These are phyloP conservation scores for Aythya fuligula DNA, from an alignment of 2,797 vertebrate species.

Conservation along the genomic window DNA sequence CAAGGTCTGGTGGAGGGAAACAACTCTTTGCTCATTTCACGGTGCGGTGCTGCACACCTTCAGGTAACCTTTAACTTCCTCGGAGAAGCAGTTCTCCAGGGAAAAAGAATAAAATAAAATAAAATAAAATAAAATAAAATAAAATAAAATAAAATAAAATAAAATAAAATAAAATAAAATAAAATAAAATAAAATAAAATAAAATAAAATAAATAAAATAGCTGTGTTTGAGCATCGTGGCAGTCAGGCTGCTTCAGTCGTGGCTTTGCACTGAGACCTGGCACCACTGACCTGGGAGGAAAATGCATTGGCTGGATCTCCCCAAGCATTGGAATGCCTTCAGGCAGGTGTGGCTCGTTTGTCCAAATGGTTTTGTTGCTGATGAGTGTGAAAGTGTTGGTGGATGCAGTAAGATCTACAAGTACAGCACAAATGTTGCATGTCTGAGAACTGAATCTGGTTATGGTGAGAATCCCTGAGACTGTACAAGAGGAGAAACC, in stretches of 20 bases:
- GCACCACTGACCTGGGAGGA: neutral
- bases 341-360: neutral
- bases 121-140: neutral
- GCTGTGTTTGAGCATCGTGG: neutral
- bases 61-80: neutral
- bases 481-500: neutral
- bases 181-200: neutral
- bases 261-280: neutral
- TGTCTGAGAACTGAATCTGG: neutral
- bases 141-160: neutral
- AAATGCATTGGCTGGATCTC: rapidly evolving
- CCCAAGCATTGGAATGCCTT: neutral
- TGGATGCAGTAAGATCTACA: neutral
- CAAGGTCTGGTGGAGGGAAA: neutral
- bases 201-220: neutral
- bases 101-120: neutral
- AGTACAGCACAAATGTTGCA: rapidly evolving
- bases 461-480: neutral
- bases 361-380: neutral
- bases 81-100: neutral
- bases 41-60: neutral
- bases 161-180: neutral
- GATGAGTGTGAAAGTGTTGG: neutral
- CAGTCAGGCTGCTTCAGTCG: neutral
- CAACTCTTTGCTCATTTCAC: neutral